Percentiles rank a stretch among this genome's conserved stretches.
Conservation (phyloP, 2,797 vertebrate genomes). For the Karalla daura region DNA sequence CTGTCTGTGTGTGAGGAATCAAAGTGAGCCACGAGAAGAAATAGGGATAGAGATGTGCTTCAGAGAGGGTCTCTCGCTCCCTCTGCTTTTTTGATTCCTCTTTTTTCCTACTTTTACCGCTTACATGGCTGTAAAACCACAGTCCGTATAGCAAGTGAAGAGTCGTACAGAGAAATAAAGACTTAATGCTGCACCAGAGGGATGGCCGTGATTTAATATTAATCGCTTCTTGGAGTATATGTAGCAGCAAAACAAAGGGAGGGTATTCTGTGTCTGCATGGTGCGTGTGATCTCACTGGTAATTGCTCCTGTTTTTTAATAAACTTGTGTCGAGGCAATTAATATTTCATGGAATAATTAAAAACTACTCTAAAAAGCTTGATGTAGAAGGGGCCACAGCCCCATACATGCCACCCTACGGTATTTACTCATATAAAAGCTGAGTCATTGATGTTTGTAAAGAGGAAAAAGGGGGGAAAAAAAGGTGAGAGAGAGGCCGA, state of each 20-base stretch:
- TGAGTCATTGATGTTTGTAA: constrained; percentile 34
- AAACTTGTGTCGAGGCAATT: not conserved
- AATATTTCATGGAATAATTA: constrained; percentile 10
- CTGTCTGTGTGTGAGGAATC: not conserved
- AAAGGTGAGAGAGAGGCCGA: not conserved
- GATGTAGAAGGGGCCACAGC: not conserved
- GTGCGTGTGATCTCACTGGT: not conserved
- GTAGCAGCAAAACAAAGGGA: not conserved
- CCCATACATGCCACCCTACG: not conserved
- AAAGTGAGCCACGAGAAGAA: constrained; percentile 4
- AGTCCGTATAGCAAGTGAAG: not conserved
- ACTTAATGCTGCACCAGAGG: not conserved
- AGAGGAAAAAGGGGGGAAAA: constrained; percentile 8
- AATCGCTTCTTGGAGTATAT: not conserved
- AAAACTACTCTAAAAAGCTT: too few relatives aligned
- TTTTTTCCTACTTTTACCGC: constrained; percentile 8
- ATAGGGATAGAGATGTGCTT: not conserved
- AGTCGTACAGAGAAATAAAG: not conserved
- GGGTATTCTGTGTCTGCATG: not conserved
- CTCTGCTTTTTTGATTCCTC: too few relatives aligned
- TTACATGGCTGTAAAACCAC: constrained; percentile 10
- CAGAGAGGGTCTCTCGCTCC: not conserved
- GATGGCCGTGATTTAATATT: not conserved
- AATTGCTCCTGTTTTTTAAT: not conserved
- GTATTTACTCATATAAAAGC: constrained; percentile 3